Base-by-base conservation (phyloP, 2,888 invertebrate species). In the Cheilosia urbana region DNA sequence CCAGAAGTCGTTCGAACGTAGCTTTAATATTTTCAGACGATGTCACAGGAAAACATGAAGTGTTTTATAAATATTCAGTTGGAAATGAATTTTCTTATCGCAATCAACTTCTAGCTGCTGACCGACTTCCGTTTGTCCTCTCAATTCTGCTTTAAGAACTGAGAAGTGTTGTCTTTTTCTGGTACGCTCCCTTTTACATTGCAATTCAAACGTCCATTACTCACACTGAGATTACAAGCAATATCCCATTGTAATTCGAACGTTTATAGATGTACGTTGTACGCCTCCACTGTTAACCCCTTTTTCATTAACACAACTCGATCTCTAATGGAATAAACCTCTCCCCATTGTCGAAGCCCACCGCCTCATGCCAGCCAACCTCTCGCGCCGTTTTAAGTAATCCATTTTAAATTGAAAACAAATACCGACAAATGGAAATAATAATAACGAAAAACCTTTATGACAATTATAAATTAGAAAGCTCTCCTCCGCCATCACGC, bases 391-490 rank as follows among this genome's bases (percentile, higher is more conserved):
- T 58, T 57, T 45, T 11, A 51, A 63, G 13, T 72, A 71, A 81
- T 76, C 57, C 55, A 62, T 57, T 78, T 62, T 7, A 68, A 73
- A 83, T 78, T 79, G 79, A 73, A 83, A 68, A 73, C 57, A 79
- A 83, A 83, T 63, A 78, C 66, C 62, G 24, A 60, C 65, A 68
- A 78, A 78, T 78, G 68, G 57, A 76, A 76, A 63, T 57, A 24
- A 45, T 21, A 30, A 37, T 30, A 42, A 58, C 5, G 37, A 37
- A 27, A 71, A 71, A 15, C 9, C 40, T 49, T 51, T 79, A 66
- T 65, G 63, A 76, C 80, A 85, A 85, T 85, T 85, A 81, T 77
- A 76, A 81, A 72, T 85, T 85, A 72, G 85, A 76, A 81, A 81
- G 85, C 76, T 55, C 76, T 55, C 42, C 76, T 60, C 49, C 49